phyloP scores from a whole-genome alignment of 1,140 invertebrate genomes.

The Reticulitermes speratus region DNA sequence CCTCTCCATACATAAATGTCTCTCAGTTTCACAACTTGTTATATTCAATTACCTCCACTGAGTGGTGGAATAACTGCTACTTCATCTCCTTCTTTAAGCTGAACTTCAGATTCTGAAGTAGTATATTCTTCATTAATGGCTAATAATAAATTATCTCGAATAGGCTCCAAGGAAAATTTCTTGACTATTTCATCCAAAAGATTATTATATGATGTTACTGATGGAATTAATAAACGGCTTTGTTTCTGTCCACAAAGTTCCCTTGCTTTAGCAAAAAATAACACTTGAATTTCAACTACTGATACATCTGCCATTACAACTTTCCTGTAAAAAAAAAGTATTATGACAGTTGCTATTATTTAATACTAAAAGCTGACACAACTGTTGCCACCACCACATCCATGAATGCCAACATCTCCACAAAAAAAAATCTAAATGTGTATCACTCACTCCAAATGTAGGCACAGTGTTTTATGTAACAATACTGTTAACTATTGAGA shows the following conservation, averaged over 20 bases:
- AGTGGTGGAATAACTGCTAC: slow-evolving; percentile 85
- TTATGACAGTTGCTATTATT: neutral
- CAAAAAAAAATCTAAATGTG: too few relatives aligned
- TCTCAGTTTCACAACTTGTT: neutral
- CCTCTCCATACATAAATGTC: too few relatives aligned
- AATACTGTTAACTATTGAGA: too few relatives aligned
- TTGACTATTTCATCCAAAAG: slow-evolving; percentile 59
- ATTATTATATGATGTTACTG: slow-evolving; percentile 51
- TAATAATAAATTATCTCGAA: slow-evolving; percentile 70
- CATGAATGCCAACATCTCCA: too few relatives aligned
- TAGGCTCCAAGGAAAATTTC: slow-evolving; percentile 63
- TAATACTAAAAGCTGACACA: neutral
- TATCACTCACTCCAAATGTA: too few relatives aligned
- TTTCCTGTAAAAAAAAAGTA: slow-evolving; percentile 2
- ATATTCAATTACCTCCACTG: slow-evolving; percentile 64
- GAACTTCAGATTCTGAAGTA: slow-evolving; percentile 50
- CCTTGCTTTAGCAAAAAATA: slow-evolving; percentile 86
- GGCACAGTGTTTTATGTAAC: too few relatives aligned
- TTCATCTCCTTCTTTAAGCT: slow-evolving; percentile 66
- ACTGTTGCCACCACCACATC: too few relatives aligned
- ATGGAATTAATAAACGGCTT: slow-evolving; percentile 51
- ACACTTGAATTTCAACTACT: slow-evolving; percentile 56
- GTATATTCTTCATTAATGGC: slow-evolving; percentile 80
- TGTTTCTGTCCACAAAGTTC: slow-evolving; percentile 68
- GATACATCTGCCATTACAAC: slow-evolving; percentile 20